Conservation (phyloP, 1,140 invertebrate genomes). For the Cydia splendana region DNA sequence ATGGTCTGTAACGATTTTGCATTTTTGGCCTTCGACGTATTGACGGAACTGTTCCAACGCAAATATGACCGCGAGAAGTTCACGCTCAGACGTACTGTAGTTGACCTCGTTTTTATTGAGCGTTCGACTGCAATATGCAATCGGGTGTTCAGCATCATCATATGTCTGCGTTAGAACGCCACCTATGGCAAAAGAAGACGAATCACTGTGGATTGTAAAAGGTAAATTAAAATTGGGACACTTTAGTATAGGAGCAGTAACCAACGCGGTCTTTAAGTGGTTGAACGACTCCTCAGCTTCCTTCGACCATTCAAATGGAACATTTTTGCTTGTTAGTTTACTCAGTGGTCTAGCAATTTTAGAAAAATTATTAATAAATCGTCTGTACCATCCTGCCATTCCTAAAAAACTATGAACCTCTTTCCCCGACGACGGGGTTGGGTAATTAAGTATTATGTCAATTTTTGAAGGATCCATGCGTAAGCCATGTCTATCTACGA, state of each 20-base stretch:
- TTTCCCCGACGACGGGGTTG: constrained; percentile 36
- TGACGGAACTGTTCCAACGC: constrained; percentile 33
- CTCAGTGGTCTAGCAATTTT: constrained; percentile 53
- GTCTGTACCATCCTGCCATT: constrained; percentile 57
- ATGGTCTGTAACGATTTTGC: constrained; percentile 64
- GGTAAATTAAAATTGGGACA: constrained; percentile 15
- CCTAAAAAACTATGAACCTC: constrained; percentile 63
- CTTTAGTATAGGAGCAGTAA: constrained; percentile 4
- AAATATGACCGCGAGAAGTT: background rate
- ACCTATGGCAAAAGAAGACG: background rate
- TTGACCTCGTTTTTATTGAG: background rate
- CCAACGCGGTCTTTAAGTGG: constrained; percentile 1
- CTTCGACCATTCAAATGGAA: constrained; percentile 15
- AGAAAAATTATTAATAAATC: constrained; percentile 58
- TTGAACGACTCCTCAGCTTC: constrained; percentile 11
- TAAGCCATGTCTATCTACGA: constrained; percentile 50
- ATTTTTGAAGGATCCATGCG: constrained; percentile 28
- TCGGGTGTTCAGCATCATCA: constrained; percentile 9
- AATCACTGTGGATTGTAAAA: constrained; percentile 5
- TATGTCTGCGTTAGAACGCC: background rate
- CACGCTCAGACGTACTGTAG: background rate
- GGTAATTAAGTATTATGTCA: constrained; percentile 17
- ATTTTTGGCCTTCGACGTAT: constrained; percentile 57
- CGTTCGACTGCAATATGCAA: constrained; percentile 15
- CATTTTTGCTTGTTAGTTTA: constrained; percentile 35